Base-by-base conservation (phyloP, 1,140 invertebrate genomes). In the Drosophila setifemur region DNA sequence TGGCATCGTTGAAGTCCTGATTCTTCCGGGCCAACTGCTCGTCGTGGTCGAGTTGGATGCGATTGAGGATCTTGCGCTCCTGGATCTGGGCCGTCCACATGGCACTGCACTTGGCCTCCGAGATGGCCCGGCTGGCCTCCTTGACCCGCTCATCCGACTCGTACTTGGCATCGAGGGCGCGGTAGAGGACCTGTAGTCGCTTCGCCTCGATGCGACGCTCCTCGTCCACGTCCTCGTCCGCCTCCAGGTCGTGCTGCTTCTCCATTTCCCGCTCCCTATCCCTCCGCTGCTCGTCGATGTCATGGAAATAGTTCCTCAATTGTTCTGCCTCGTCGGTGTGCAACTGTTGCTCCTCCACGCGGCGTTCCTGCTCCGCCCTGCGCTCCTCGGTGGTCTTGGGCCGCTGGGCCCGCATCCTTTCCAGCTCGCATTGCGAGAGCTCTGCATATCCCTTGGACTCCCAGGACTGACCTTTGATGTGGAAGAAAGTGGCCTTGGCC, bases 81-180 rank as follows among this genome's bases (percentile, higher is more conserved):
- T 58, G 53, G 8, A 83, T 85, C 54, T 83, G 78, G 0, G 70
- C 66, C 12, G 81, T 74, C 81, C 82, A 86, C 72, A 81, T 81
- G 42, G 81, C 81, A 21, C 75, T 81, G 53, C 81, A 86, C 4
- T 81, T 81, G 72, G 82, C 81, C 7, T 74, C 81, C 0, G 72
- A 64, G 0, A 86, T 86, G 0, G 82, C 75, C 0, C 76, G 63
- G 0, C 40, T 44, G 0, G 81, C 75, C 0, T 57, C 48, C 33
- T 76, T 64, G 0, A 86, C 75, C n/a, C 76, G 75, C 31, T 45
- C 54, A 21, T 86, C 81, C 1, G 42, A 35, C 6, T 67, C 72
- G 11, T 86, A 66, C 4, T 75, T 76, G 11, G 79, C 69, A 35
- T 82, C 54, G 4, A 47, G 8, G 8, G 50, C 26, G 4, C 54